Evolutionary conservation across 1,140 invertebrate species (phyloP).

Genomic region (Atta colombica): DNA sequence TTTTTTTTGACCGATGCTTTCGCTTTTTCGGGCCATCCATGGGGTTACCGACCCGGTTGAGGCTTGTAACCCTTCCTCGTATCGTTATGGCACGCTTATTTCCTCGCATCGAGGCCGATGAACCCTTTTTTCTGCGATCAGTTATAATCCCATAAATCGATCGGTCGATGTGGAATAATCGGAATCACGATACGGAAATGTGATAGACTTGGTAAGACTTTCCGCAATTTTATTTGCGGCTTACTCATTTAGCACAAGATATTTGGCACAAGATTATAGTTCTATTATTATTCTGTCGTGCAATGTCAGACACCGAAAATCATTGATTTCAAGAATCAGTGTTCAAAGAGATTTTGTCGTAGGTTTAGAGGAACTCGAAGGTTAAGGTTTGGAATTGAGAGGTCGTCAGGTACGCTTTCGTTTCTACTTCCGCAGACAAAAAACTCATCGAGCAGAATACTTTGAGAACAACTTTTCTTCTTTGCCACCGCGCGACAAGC

Average conservation of each 20-base stretch:
- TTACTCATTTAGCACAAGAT: neutral
- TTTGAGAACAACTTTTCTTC: conserved; percentile 35
- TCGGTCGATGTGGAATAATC: conserved; percentile 32
- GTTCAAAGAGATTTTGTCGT: neutral
- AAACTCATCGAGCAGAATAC: conserved; percentile 53
- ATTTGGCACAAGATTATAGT: neutral
- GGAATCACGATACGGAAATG: conserved; percentile 20
- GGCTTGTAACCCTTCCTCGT: conserved; percentile 80
- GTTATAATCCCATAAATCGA: conserved; percentile 16
- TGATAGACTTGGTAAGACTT: neutral
- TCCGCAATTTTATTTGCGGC: neutral
- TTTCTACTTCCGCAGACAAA: conserved; percentile 28
- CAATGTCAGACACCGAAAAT: neutral
- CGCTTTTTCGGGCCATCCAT: conserved; percentile 66
- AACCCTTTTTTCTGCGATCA: conserved; percentile 66
- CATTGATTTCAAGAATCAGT: neutral
- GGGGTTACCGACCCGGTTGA: conserved; percentile 79
- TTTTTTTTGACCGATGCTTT: conserved; percentile 60
- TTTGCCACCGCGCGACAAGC: conserved; percentile 21
- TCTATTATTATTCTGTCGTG: neutral
- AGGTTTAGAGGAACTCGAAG: neutral
- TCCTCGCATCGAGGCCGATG: conserved; percentile 56
- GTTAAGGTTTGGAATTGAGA: conserved; percentile 15
- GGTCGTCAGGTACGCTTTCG: neutral
- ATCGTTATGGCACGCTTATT: conserved; percentile 74